These are phyloP conservation scores for Xiphorhynchus erythropygius DNA, from an alignment of 2,797 vertebrate genomes.

Conservation along the genomic window DNA sequence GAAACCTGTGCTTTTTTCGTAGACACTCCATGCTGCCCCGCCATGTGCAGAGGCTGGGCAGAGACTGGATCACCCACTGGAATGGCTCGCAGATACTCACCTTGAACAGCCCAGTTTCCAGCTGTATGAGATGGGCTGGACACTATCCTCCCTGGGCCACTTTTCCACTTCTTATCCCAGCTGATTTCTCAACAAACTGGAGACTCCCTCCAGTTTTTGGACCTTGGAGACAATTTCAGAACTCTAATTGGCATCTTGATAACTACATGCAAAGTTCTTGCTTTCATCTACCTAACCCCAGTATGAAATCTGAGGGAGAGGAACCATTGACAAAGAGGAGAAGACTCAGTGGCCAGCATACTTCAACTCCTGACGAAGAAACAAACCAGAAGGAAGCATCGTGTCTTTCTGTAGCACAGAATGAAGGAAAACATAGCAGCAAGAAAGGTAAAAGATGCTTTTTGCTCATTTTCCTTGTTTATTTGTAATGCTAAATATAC, in stretches of 20 bases:
- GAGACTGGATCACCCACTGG: conserved; percentile 73
- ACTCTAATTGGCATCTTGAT: conserved; percentile 54
- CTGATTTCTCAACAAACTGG: conserved; percentile 66
- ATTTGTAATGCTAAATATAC: not conserved
- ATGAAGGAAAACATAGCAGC: not conserved
- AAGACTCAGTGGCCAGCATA: conserved; percentile 70
- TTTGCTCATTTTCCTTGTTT: not conserved
- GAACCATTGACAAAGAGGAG: conserved; percentile 83
- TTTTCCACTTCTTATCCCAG: conserved; percentile 49
- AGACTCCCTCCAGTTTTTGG: conserved; percentile 56
- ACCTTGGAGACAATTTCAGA: conserved; percentile 57
- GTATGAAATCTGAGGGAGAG: conserved; percentile 77
- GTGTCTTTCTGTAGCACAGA: not conserved
- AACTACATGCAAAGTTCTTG: conserved; percentile 58
- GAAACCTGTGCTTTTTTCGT: conserved; percentile 35
- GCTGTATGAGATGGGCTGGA: conserved; percentile 69
- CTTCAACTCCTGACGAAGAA: conserved; percentile 13
- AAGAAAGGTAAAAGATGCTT: conserved; percentile 9
- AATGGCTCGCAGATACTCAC: conserved; percentile 58
- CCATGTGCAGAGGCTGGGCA: conserved; percentile 79
- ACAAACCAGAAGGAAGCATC: not conserved
- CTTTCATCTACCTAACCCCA: conserved; percentile 72
- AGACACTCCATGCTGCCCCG: conserved; percentile 87
- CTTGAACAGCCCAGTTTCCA: conserved; percentile 65
- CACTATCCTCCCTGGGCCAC: conserved; percentile 65